Conservation (phyloP, 1,140 invertebrate genomes). For the Apis cerana region DNA sequence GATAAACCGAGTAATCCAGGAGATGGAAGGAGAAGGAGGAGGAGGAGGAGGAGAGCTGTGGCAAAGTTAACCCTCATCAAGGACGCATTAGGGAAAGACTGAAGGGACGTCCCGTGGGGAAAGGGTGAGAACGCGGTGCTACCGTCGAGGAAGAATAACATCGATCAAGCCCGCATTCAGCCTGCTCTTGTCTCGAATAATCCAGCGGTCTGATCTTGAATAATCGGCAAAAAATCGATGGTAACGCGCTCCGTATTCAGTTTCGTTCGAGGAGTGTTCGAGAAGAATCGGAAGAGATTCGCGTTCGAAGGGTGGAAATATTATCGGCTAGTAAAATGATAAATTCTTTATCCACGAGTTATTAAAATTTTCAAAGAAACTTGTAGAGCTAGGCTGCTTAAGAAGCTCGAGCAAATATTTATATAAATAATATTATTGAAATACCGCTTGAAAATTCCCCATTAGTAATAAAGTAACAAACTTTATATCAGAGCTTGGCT, state of each 20-base stretch:
- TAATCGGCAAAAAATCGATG: slow-evolving; percentile 40
- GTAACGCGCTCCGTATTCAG: slow-evolving; percentile 21
- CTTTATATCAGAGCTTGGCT: too few relatives aligned
- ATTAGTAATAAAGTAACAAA: too few relatives aligned
- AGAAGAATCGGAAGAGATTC: neutral
- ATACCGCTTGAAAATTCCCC: too few relatives aligned
- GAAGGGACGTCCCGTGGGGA: slow-evolving; percentile 61
- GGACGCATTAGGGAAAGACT: slow-evolving; percentile 64
- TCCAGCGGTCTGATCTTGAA: slow-evolving; percentile 15
- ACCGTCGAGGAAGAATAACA: slow-evolving; percentile 56
- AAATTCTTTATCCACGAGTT: too few relatives aligned
- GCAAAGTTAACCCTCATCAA: slow-evolving; percentile 62
- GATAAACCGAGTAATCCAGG: slow-evolving; percentile 61
- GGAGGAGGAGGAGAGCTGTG: slow-evolving; percentile 18
- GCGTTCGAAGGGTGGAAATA: too few relatives aligned
- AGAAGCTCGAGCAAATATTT: too few relatives aligned
- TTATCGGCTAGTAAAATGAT: too few relatives aligned
- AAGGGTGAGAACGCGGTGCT: slow-evolving; percentile 63
- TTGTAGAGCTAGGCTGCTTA: too few relatives aligned
- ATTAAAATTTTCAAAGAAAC: too few relatives aligned
- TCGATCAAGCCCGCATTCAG: slow-evolving; percentile 59
- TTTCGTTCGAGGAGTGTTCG: slow-evolving; percentile 2
- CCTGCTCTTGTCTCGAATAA: slow-evolving; percentile 34
- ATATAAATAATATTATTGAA: too few relatives aligned
- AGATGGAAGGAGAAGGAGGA: neutral